Evolutionary conservation across 2,113 vertebrate species (phyloP), one percentile per base, ranked within the genome.

Genomic region (Capra hircus): DNA sequence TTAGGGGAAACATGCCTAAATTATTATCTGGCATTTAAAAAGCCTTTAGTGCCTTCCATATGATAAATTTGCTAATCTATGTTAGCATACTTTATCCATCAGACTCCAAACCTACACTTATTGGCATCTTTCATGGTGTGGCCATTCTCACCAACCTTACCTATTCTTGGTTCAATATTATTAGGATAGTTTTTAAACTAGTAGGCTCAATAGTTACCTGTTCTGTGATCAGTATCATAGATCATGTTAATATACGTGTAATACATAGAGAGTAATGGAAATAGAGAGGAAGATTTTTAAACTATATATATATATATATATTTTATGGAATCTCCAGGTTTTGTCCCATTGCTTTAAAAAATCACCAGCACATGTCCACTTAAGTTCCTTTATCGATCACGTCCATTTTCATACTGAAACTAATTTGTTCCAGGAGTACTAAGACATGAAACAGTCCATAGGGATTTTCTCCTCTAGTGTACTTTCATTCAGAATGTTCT

Each of bases 401-500:
- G 16, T 88, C 57, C 91, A 16, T 16, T 82, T 6, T 94, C 36
- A 55, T 91, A 2, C 28, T 97, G 97, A 90, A 98, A 94, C 15
- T 53, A 64, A 67, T 96, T 57, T 6, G 33, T 0, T 95, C 74
- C 28, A 90, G 2, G 14, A 95, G 8, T 86, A 28, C 48, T 84
- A 97, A 55, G 1, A 59, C 12, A 50, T 97, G 87, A 93, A 97
- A 96, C 92, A 0, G 11, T 77, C 93, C 86, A 6, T n/a, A 85
- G 95, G 33, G 59, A 89, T 94, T 98, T 86, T 96, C 10, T 86
- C 81, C 52, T 95, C 62, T 91, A 8, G 36, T 77, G 52, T 88
- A 86, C 3, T 8, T 88, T 25, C 8, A 94, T 78, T 81, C 82
- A 94, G 92, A 97, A 92, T 92, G 91, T 88, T 96, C 7, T 97